A percentile compares a stretch with the other conserved stretches of the same genome.
phyloP scores from a whole-genome alignment of 1,140 invertebrate species.

The Aradophagus sp. region DNA sequence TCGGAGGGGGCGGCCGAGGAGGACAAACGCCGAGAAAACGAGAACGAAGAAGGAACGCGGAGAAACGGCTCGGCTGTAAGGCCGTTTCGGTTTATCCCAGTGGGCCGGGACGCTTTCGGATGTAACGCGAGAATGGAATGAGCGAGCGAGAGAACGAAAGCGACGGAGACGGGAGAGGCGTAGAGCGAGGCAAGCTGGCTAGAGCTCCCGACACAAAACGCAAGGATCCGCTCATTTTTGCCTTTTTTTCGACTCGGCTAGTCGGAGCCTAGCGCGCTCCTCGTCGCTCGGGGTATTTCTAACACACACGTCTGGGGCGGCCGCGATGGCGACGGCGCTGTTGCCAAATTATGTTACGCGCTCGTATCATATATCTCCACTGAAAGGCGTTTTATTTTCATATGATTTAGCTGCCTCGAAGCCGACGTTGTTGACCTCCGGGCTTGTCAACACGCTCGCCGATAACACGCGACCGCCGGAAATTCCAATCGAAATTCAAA shows the following conservation, averaged over 20 bases:
- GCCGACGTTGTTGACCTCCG: no score
- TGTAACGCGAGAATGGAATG: slow-evolving; percentile 41
- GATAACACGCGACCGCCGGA: no score
- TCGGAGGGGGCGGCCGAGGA: no score
- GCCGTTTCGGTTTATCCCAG: slow-evolving; percentile 62
- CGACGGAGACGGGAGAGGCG: slow-evolving; percentile 37
- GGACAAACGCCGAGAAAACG: slow-evolving; percentile 42
- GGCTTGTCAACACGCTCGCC: no score
- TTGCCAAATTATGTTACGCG: slow-evolving; percentile 71
- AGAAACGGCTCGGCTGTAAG: slow-evolving; percentile 48
- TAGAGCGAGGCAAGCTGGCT: slow-evolving; percentile 55
- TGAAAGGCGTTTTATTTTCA: no score
- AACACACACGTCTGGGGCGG: slow-evolving; percentile 55
- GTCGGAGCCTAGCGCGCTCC: slow-evolving; percentile 59
- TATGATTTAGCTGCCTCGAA: no score
- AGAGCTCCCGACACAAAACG: slow-evolving; percentile 65
- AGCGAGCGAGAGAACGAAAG: no score
- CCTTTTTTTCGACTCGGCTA: slow-evolving; percentile 57
- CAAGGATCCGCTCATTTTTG: slow-evolving; percentile 60
- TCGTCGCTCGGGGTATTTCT: slow-evolving; percentile 63
- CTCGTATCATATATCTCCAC: no score
- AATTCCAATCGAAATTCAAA: no score
- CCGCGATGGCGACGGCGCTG: slow-evolving; percentile 65
- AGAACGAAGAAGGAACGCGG: slow-evolving; percentile 46
- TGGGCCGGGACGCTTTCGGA: slow-evolving; percentile 51